Base-by-base conservation (phyloP, 2,797 vertebrate genomes). In the Microctenopoma lineatum region DNA sequence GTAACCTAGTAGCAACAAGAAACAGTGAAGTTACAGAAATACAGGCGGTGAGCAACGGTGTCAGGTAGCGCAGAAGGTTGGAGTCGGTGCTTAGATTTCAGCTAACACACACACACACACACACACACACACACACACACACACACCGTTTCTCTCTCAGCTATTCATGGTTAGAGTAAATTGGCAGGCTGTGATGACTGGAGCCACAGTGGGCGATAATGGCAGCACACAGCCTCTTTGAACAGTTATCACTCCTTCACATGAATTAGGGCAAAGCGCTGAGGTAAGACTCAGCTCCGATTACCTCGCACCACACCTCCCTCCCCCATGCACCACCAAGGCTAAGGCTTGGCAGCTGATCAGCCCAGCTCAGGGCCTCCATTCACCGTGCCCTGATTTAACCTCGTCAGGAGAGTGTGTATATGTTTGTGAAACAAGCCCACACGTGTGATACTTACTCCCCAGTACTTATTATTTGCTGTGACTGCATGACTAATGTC, bases 181-280 rank as follows among this genome's bases (percentile, higher is more conserved):
- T 81, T 80, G 58, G 67, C 65, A 71, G 83, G 53, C 80, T 75
- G 71, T 50, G 81, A 75, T 60, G 85, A 83, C 61, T 79, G 84
- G 64, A 79, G 76, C 77, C 42, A 36, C 16, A 59, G 87, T 74
- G 83, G 77, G 79, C 65, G 58, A 83, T 86, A 79, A 87, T 83
- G 75, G 80, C 83, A 78, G 79, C 73, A 45, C 72, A 53, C 48
- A 48, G 80, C 50, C 59, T 68, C 85, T 91, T 87, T 91, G 89
- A 89, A 89, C 85, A 84, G 76, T 84, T 89, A 89, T 91, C 89
- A 77, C 77, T 88, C 66, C 83, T 80, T 87, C 77, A 87, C 87
- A 89, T 87, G 89, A 91, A 91, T 88, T 84, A 91, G 83, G 80
- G 79, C 78, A 85, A 64, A 84, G 75, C 46, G 27, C 80, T 88